Base-by-base conservation (phyloP, 2,797 vertebrate species). In the Aulostomus chinensis region DNA sequence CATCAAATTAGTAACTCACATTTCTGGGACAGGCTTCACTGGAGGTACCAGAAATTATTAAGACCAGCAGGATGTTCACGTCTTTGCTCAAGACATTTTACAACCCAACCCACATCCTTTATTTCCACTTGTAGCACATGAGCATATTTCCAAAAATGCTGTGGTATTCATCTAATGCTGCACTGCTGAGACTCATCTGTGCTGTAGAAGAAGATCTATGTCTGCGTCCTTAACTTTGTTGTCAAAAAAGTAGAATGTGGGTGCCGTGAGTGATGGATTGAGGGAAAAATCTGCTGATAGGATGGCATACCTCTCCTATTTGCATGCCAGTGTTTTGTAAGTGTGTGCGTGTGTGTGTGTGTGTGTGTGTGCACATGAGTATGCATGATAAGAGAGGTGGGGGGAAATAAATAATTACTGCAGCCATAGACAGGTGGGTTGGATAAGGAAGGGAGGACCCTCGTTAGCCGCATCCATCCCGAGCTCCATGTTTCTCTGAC, bases 391-490 rank as follows among this genome's bases (percentile, higher is more conserved):
- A 31, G 51, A 32, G 54, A 70, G 68, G 60, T 54, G 50, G 57
- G 62, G 55, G 55, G n/a, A n/a, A n/a, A 84, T 89, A 86, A 86
- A 88, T 87, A 87, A 90, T 88, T 79, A 86, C 54, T 40, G 4
- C 57, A n/a, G 42, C 70, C 83, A 90, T 53, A 85, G 91, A 86
- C 84, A 76, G 50, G 42, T 73, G 37, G 43, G 65, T 74, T 72
- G 68, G 70, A 60, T 25, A 55, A 83, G 62, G 70, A 78, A 33
- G 51, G 62, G 47, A 53, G 38, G 52, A 53, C 72, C 62, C 87
- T 90, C 80, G 76, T 90, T 91, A 88, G 75, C 68, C 10, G 11
- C 68, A 80, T 88, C 86, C 81, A 64, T 84, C 80, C 68, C 14
- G 24, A 59, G 53, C 47, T 7, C 54, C 56, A 55, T 28, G 49